Base-by-base conservation (phyloP, 2,113 vertebrate genomes). In the Rousettus leschenaultii region DNA sequence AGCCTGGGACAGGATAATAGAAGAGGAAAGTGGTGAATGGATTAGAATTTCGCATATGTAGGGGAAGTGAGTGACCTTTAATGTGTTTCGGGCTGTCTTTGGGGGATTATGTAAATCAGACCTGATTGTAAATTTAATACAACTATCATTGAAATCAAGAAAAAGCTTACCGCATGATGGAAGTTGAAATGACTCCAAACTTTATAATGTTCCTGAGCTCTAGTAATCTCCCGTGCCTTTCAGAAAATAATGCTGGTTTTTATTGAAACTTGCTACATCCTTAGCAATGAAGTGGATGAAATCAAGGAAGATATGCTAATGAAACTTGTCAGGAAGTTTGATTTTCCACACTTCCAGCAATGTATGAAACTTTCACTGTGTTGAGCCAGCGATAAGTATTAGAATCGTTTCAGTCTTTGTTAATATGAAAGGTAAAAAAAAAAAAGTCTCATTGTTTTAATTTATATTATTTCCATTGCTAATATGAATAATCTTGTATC, bases 41-140 rank as follows among this genome's bases (percentile, higher is more conserved):
- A 91, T 98, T 97, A 97, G 86, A 97, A 95, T 96, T 80, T 85
- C 51, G 35, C 92, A 43, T 3, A 3, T 84, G 45, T 96, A 84
- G 85, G 95, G 97, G 95, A 96, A 91, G 85, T 85, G 97, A 97
- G 78, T 98, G 96, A 97, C 84, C 94, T 97, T 90, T 96, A 97
- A 95, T 92, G 84, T 85, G 92, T 97, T 97, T 98, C 40, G 88
- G 66, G 89, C 93, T 28, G 78, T 84, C 85, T 93, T 95, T 96
- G 35, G 78, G 70, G 91, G 89, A 97, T 95, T 96, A 85, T 86
- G 85, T 96, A 96, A 97, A 97, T 98, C 95, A 98, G 71, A 92
- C 93, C 90, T 95, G 82, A 78, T 96, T 97, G 61, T 38, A 65
- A 86, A 93, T 73, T 61, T 96, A 86, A 85, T 92, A n/a, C 61